phyloP scores from a whole-genome alignment of 1,140 invertebrate species.

The Octopus bimaculoides region DNA sequence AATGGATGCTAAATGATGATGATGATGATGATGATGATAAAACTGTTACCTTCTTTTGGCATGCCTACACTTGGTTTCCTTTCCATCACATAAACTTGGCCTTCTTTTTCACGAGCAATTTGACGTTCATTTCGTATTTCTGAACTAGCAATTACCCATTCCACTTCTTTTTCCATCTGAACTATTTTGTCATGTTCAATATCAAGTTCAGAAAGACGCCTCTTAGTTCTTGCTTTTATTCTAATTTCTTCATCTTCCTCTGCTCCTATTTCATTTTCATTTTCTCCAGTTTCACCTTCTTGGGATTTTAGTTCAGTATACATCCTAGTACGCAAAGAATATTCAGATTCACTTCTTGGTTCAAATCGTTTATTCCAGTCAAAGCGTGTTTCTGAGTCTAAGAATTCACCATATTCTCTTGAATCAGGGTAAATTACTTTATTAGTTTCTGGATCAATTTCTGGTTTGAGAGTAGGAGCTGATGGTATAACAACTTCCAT shows the following conservation, averaged over 20 bases:
- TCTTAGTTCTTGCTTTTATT: conserved; percentile 15
- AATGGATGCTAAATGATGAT: too few relatives aligned
- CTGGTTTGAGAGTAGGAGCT: conserved; percentile 25
- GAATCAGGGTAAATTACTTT: conserved; percentile 40
- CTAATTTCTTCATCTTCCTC: background rate
- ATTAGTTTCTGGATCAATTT: conserved; percentile 34
- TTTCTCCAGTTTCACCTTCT: conserved; percentile 18
- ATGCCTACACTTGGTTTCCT: background rate
- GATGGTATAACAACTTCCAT: conserved; percentile 22
- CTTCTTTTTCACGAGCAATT: background rate
- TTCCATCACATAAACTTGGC: conserved; percentile 1
- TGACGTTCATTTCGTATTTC: background rate
- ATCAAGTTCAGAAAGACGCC: conserved; percentile 26
- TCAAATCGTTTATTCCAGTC: conserved; percentile 49
- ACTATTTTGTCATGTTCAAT: conserved; percentile 12
- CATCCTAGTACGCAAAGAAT: background rate
- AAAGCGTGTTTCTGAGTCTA: conserved; percentile 52
- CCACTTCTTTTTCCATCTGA: background rate
- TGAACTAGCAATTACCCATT: background rate
- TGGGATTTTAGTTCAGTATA: background rate
- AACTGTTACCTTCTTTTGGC: background rate
- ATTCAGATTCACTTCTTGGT: conserved; percentile 26
- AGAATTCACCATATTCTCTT: conserved; percentile 46
- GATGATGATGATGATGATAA: too few relatives aligned
- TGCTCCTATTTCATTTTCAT: conserved; percentile 14